Evolutionary conservation across 2,113 vertebrate species (phyloP).

Genomic region (Dasyornis broadbenti): DNA sequence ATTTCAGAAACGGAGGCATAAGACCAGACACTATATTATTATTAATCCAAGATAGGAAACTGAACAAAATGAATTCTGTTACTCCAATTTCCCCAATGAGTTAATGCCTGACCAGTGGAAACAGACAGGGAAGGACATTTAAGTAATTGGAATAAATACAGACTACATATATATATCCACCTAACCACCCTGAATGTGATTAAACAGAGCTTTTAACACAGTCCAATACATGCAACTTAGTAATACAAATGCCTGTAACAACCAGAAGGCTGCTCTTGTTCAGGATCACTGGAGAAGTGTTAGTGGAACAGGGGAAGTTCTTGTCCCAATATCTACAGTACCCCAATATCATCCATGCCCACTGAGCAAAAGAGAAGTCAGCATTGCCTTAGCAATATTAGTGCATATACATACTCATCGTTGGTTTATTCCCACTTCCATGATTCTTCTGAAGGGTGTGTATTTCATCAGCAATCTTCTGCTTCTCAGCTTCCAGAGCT

Average conservation of each 20-base stretch:
- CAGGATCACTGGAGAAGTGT: neutral
- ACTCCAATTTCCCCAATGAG: neutral
- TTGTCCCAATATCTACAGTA: neutral
- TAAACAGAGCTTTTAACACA: neutral
- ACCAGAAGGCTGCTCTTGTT: neutral
- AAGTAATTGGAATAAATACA: neutral
- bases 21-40: neutral
- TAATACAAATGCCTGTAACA: neutral
- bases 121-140: neutral
- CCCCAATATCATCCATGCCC: too few relatives aligned
- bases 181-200: neutral
- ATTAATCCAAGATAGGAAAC: neutral
- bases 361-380: neutral
- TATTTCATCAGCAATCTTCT: slow-evolving; percentile 86
- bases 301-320: neutral
- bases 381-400: neutral
- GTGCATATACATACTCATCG: neutral
- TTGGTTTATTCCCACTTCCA: slow-evolving; percentile 22
- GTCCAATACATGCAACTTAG: neutral
- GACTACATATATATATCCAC: accelerated
- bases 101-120: neutral
- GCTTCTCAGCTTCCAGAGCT: slow-evolving; percentile 90
- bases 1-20: neutral
- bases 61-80: neutral
- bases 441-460: slow-evolving; percentile 78